Evolutionary conservation across 2,888 invertebrate genomes (phyloP).

Genomic region (Cryptocephalus primarius): DNA sequence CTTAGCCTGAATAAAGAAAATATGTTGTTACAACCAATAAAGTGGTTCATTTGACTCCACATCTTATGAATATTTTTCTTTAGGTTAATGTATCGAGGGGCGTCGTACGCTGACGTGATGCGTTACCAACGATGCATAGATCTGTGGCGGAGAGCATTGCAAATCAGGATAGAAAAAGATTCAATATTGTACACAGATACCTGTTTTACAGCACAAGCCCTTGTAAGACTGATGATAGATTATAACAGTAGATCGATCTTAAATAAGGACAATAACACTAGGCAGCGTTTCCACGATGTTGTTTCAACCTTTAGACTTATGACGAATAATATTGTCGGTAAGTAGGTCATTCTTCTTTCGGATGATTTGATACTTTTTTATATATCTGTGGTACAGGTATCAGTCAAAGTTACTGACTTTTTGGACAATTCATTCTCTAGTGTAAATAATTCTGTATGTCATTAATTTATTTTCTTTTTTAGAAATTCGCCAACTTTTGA

Average conservation of each 20-base stretch:
- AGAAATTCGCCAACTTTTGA: constrained; percentile 44
- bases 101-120: constrained; percentile 60
- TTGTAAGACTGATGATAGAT: constrained; percentile 74
- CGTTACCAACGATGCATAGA: constrained; percentile 77
- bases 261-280: constrained; percentile 39
- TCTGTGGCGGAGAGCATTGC: constrained; percentile 74
- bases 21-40: too few species aligned
- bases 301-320: constrained; percentile 58
- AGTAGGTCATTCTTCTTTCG: constrained; percentile 2
- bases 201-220: constrained; percentile 75
- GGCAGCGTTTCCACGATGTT: constrained; percentile 58
- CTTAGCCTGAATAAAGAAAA: too few species aligned
- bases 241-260: constrained; percentile 49
- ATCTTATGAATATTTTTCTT: constrained; percentile 2
- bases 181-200: constrained; percentile 70
- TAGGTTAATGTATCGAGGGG: constrained; percentile 46
- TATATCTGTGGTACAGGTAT: not conserved
- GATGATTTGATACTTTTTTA: not conserved
- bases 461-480: constrained; percentile 15
- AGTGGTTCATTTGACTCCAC: too few species aligned
- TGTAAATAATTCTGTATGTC: too few species aligned
- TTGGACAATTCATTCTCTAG: too few species aligned
- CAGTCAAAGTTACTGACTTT: not conserved
- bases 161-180: constrained; percentile 68
- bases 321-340: constrained; percentile 47